Conservation (phyloP, 2,113 vertebrate genomes). For the Stigmatopora nigra region DNA sequence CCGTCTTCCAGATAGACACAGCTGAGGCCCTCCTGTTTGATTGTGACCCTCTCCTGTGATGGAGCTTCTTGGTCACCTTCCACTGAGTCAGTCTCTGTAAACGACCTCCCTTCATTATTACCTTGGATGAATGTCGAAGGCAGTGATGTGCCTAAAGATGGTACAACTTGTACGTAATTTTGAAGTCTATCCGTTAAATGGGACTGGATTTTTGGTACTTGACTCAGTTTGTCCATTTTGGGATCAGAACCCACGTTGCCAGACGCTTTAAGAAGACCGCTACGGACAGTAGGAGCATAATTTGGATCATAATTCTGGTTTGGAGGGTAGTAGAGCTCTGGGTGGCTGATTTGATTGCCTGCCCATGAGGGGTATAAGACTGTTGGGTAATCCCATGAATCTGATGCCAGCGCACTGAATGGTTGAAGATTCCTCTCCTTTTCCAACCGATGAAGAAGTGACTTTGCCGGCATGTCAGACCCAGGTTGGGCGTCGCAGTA, state of each 20-base stretch:
- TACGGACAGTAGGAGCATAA: conserved; percentile 33
- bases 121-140: conserved; percentile 46
- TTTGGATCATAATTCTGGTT: conserved; percentile 38
- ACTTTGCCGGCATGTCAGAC: conserved; percentile 72
- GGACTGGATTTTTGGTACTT: conserved; percentile 58
- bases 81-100: conserved; percentile 16
- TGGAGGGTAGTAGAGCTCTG: conserved; percentile 71
- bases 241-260: conserved; percentile 1
- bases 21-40: conserved; percentile 90
- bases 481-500: conserved; percentile 69
- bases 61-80: conserved; percentile 28
- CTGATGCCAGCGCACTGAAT: conserved; percentile 75
- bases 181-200: conserved; percentile 77
- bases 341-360: conserved; percentile 56
- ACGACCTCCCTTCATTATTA: conserved; percentile 17
- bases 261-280: conserved; percentile 17
- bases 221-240: conserved; percentile 46
- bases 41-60: conserved; percentile 69
- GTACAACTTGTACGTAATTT: conserved; percentile 36
- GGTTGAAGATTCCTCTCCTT: conserved; percentile 73
- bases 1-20: conserved; percentile 90
- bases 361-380: conserved; percentile 45
- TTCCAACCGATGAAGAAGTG: conserved; percentile 76
- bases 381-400: conserved; percentile 35
- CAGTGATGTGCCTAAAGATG: conserved; percentile 68